These are phyloP conservation scores for Dolichallabes microphthalmus DNA, from an alignment of 2,113 vertebrate genomes.

Conservation along the genomic window DNA sequence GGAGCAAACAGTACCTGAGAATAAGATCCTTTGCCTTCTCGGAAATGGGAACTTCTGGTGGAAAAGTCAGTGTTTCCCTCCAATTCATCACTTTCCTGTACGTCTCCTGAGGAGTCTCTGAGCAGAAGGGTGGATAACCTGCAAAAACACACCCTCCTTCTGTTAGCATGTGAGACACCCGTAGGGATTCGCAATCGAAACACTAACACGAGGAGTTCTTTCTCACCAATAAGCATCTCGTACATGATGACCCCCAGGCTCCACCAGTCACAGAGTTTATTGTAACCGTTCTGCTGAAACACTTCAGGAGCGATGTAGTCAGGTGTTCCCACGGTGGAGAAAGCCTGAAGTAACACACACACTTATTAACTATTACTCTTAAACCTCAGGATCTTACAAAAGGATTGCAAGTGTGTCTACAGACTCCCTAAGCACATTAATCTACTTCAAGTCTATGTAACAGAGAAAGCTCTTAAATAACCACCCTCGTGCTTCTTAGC, in stretches of 20 bases:
- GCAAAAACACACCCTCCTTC: constrained; percentile 27
- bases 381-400: background rate
- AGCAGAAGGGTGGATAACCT: constrained; percentile 98
- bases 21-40: constrained; percentile 98
- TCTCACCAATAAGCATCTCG: constrained; percentile 95
- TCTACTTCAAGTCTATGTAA: background rate
- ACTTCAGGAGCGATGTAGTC: constrained; percentile 98
- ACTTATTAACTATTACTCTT: background rate
- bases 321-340: constrained; percentile 94
- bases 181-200: background rate
- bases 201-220: background rate
- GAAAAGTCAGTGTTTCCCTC: constrained; percentile 93
- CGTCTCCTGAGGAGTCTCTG: constrained; percentile 96
- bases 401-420: background rate
- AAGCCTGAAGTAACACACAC: constrained; percentile 74
- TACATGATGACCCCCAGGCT: constrained; percentile 98
- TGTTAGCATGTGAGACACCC: background rate
- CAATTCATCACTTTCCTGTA: constrained; percentile 99
- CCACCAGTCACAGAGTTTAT: constrained; percentile 98
- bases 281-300: constrained; percentile 97
- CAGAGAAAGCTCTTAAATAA: constrained; percentile 1
- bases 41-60: constrained; percentile 95
- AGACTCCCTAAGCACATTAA: background rate
- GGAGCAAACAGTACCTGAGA: constrained; percentile 77
- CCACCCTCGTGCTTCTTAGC: background rate